Percentiles rank a stretch among this genome's conserved stretches.
Conservation (phyloP, 2,113 vertebrate genomes). For the Python bivittatus region DNA sequence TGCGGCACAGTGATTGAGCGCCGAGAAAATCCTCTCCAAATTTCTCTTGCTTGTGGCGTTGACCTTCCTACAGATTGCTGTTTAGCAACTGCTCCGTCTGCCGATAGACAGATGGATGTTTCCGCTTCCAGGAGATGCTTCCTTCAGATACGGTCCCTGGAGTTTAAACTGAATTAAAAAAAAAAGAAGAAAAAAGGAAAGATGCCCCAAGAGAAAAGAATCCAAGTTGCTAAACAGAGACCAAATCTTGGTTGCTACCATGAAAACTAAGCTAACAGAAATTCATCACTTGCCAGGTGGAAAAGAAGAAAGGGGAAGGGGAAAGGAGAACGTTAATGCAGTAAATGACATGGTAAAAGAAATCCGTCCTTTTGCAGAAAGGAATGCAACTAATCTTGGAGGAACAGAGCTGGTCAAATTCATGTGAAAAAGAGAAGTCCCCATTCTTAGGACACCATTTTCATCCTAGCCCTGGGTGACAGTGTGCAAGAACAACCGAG, state of each 20-base stretch:
- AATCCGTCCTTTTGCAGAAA: not conserved
- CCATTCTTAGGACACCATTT: not conserved
- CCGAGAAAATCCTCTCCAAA: not conserved
- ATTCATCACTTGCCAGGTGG: not conserved
- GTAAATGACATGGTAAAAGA: not conserved
- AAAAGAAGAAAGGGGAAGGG: not conserved
- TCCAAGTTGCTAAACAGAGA: not conserved
- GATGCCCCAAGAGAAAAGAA: not conserved
- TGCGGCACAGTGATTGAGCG: not conserved
- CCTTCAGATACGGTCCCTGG: slow-evolving; percentile 11
- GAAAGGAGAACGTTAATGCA: not conserved
- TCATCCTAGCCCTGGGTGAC: not conserved
- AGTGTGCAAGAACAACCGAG: not conserved
- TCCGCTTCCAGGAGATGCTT: slow-evolving; percentile 17
- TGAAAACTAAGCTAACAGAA: not conserved
- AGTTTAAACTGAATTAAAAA: slow-evolving; percentile 1
- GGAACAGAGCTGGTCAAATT: too few relatives aligned
- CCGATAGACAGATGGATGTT: slow-evolving; percentile 17
- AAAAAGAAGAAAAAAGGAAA: not conserved
- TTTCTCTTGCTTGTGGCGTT: not conserved
- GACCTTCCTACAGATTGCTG: slow-evolving; percentile 31
- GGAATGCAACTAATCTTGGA: not conserved
- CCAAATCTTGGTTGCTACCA: not conserved
- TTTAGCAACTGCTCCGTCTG: slow-evolving; percentile 26
- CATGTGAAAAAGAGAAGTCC: not conserved